phyloP scores from a whole-genome alignment of 2,888 invertebrate genomes.

The Colletes collaris region DNA sequence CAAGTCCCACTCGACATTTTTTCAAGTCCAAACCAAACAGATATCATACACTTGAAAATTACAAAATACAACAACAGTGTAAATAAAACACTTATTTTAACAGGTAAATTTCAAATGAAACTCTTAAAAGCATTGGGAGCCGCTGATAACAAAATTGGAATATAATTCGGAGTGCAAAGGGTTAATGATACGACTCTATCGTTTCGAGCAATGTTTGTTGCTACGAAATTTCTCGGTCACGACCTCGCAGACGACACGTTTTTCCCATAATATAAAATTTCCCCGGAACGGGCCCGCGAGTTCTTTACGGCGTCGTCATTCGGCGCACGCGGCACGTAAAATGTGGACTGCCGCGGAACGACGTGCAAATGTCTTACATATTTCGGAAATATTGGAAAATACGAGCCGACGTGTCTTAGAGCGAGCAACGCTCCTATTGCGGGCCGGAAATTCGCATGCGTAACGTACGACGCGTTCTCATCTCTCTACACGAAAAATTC shows the following conservation, averaged over 20 bases:
- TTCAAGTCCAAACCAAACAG: too few relatives aligned
- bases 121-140: too few relatives aligned
- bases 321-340: conserved; percentile 33
- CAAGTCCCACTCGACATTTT: too few relatives aligned
- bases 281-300: neutral
- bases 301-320: conserved; percentile 47
- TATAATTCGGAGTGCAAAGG: too few relatives aligned
- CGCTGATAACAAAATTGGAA: too few relatives aligned
- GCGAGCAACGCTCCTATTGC: neutral
- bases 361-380: conserved; percentile 46
- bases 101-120: too few relatives aligned
- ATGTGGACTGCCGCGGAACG: conserved; percentile 31
- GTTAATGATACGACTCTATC: too few relatives aligned
- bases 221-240: neutral
- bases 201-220: neutral
- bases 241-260: conserved; percentile 7
- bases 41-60: too few relatives aligned
- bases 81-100: too few relatives aligned
- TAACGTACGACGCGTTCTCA: conserved; percentile 14
- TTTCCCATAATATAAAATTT: conserved; percentile 30
- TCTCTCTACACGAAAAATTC: conserved; percentile 32
- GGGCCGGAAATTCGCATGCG: conserved; percentile 2
- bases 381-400: conserved; percentile 53
- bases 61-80: too few relatives aligned
- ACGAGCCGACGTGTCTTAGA: conserved; percentile 11